Percentiles rank a stretch among this genome's conserved stretches.
phyloP scores from a whole-genome alignment of 2,113 vertebrate genomes.

The Cololabis saira region DNA sequence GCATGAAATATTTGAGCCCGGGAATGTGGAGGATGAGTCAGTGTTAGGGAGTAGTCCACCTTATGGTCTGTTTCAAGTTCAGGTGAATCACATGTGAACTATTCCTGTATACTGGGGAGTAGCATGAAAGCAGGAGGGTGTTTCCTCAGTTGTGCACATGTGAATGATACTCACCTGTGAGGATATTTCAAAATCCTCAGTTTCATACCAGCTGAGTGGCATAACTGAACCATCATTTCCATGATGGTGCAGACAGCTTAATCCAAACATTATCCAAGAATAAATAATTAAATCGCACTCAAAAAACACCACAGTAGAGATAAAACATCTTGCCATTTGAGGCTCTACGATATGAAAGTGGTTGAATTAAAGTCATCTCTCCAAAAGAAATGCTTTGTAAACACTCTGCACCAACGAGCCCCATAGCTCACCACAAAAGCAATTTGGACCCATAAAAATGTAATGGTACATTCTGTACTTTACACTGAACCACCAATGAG shows the following conservation, averaged over 20 bases:
- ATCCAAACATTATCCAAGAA: too few species aligned
- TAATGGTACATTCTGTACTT: slow-evolving; percentile 52
- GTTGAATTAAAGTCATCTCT: too few species aligned
- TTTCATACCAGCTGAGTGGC: neutral
- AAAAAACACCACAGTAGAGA: too few species aligned
- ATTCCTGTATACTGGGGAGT: slow-evolving; percentile 16
- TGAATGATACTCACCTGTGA: neutral
- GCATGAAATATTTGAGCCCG: neutral
- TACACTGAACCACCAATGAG: slow-evolving; percentile 52
- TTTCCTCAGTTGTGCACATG: neutral
- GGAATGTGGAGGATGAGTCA: neutral
- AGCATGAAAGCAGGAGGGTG: neutral
- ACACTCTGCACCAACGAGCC: neutral
- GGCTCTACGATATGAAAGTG: too few species aligned
- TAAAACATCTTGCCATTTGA: too few species aligned
- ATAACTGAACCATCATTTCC: neutral
- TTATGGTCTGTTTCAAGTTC: neutral
- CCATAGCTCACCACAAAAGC: neutral
- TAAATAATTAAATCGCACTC: too few species aligned
- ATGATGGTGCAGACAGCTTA: too few species aligned
- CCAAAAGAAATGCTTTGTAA: too few species aligned
- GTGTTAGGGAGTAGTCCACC: slow-evolving; percentile 11
- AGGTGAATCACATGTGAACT: slow-evolving; percentile 43
- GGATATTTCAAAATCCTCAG: slow-evolving; percentile 16
- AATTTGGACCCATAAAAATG: neutral